Conservation (phyloP, 2,113 vertebrate genomes). For the Herpailurus yagouaroundi region DNA sequence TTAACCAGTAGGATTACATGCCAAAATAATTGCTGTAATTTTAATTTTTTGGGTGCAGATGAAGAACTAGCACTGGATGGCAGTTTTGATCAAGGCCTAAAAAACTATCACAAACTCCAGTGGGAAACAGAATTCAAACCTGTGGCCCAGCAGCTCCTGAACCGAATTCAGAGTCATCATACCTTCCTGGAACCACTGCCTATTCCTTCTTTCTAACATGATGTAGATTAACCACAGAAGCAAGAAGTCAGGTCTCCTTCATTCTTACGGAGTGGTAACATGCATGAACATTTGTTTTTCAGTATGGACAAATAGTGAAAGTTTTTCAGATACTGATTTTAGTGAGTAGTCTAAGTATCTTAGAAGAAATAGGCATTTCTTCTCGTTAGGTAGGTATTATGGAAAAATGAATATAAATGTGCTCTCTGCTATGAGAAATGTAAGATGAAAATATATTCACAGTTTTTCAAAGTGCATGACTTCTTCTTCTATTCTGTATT, state of each 20-base stretch:
- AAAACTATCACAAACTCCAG: constrained; percentile 87
- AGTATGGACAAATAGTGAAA: constrained; percentile 19
- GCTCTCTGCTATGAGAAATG: constrained; percentile 55
- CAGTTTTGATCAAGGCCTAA: constrained; percentile 83
- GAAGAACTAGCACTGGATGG: constrained; percentile 86
- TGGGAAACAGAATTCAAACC: constrained; percentile 96
- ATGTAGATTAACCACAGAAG: background rate
- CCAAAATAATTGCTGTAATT: background rate
- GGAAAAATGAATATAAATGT: constrained; percentile 45
- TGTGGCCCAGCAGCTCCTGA: constrained; percentile 91
- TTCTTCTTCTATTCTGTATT: constrained; percentile 26
- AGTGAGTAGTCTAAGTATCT: constrained; percentile 53
- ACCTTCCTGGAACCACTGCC: constrained; percentile 71
- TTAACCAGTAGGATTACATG: background rate
- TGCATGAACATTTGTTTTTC: background rate
- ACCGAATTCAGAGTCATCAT: constrained; percentile 84
- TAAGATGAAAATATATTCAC: constrained; percentile 59
- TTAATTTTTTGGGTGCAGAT: constrained; percentile 86
- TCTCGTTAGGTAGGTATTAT: constrained; percentile 54
- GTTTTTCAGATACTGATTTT: constrained; percentile 56
- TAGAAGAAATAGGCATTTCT: constrained; percentile 45
- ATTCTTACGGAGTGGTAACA: constrained; percentile 41
- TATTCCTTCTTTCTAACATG: constrained; percentile 57
- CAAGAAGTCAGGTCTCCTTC: constrained; percentile 5
- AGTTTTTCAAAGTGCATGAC: constrained; percentile 53